Base-by-base conservation (phyloP, 2,888 invertebrate genomes). In the Agrochola lota region DNA sequence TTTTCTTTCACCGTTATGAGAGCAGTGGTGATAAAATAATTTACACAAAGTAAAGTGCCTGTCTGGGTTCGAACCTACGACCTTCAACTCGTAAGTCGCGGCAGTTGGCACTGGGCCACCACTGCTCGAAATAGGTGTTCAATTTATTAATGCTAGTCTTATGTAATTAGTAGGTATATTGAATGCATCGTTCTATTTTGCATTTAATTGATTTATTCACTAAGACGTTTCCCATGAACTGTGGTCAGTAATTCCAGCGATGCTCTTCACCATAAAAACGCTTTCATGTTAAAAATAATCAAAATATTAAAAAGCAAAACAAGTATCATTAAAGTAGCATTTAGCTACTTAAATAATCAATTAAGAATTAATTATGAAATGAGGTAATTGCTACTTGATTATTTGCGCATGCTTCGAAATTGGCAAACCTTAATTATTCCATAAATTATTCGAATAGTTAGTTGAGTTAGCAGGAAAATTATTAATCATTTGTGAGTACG, bases 331-430 rank as follows among this genome's bases (percentile, higher is more conserved):
- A 68, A 49, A 49, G 30, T 15, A 23, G 2, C 23, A 68, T 23
- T 68, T 68, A 49, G 2, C 15, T 49, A 30, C 15, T 68, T 30
- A 2, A 20, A 46, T 67, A 12, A 52, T 30, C 0, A 20, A 49
- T 52, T 30, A 23, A 12, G 26, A 67, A 20, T 66, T 43, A 12
- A 11, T 30, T 7, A 64, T n/a, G 49, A 3, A 35, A 17, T 59
- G 7, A 74, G 30, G 1, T 62, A 72, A 52, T 52, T 30, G 1
- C 8, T 49, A 12, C 3, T 46, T 52, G 3, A 73, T 43, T 52
- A 52, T 35, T 26, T 81, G 23, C 26, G n/a, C 40, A 23, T 80
- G 55, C 9, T 71, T 63, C 9, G 43, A 46, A 26, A 69, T 35
- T 26, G 17, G 7, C 20, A 26, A 52, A 3, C 12, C 20, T 69